These are phyloP conservation scores for Lysandra bellargus DNA, from an alignment of 2,888 invertebrate species.

Conservation along the genomic window DNA sequence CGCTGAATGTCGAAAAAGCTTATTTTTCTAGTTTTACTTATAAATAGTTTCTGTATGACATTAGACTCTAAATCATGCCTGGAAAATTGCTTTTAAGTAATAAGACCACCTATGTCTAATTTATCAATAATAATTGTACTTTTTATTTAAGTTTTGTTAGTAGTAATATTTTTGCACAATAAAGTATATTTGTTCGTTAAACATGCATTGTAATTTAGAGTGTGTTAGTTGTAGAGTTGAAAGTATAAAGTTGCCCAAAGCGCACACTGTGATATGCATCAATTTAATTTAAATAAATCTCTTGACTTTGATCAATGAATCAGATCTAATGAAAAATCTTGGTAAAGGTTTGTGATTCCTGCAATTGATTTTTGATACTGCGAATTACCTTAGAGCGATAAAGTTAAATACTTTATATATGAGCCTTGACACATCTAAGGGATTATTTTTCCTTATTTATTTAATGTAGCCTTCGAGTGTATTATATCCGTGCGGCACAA, in stretches of 20 bases:
- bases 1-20: neutral
- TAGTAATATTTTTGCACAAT: no score
- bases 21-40: neutral
- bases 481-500: conserved; percentile 52
- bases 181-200: no score
- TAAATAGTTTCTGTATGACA: neutral
- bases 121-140: no score
- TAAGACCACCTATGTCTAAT: no score
- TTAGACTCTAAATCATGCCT: no score
- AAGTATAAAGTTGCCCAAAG: neutral
- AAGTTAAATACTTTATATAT: conserved; percentile 46
- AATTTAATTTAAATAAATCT: neutral
- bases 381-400: conserved; percentile 40
- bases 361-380: conserved; percentile 31
- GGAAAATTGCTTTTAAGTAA: no score
- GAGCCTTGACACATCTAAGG: conserved; percentile 59
- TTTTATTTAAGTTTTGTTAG: no score
- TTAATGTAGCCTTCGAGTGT: conserved; percentile 55
- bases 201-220: neutral
- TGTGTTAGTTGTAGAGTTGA: neutral
- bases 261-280: neutral
- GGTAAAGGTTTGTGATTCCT: conserved; percentile 17
- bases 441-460: conserved; percentile 66
- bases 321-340: neutral
- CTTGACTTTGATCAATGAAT: neutral